phyloP scores from a whole-genome alignment of 2,888 invertebrate genomes.

The Agrotis segetum region DNA sequence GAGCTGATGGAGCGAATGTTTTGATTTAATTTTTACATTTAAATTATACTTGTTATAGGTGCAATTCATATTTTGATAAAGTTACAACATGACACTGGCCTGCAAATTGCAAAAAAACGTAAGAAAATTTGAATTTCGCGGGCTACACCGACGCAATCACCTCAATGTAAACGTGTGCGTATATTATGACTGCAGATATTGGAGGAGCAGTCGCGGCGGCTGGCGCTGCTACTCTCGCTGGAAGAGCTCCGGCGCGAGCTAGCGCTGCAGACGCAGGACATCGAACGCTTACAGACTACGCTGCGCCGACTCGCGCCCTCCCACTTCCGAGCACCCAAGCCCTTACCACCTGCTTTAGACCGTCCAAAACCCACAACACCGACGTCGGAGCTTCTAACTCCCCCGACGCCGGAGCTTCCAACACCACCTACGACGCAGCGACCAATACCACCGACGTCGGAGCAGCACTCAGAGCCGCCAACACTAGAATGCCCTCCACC shows the following conservation, averaged over 20 bases:
- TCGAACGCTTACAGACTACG: constrained; percentile 50
- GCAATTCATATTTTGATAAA: too few relatives aligned
- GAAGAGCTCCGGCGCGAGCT: constrained; percentile 70
- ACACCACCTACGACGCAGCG: background rate
- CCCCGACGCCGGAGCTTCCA: background rate
- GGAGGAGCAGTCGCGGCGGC: constrained; percentile 64
- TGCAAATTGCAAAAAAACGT: too few relatives aligned
- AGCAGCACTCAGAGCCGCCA: background rate
- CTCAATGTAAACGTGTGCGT: background rate
- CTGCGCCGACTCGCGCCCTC: constrained; percentile 30
- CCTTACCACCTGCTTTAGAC: background rate
- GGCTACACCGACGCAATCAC: too few relatives aligned
- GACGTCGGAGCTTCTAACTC: background rate
- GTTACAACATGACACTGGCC: too few relatives aligned
- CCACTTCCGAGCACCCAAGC: background rate
- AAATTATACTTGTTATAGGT: too few relatives aligned
- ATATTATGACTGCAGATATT: constrained; percentile 52
- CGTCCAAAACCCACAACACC: background rate
- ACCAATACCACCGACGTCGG: background rate
- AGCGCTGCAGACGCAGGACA: constrained; percentile 67
- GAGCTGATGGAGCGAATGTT: too few relatives aligned
- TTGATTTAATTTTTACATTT: too few relatives aligned
- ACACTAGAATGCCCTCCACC: background rate
- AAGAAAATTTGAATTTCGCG: too few relatives aligned
- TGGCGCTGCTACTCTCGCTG: constrained; percentile 65